Evolutionary conservation across 1,140 invertebrate species (phyloP), one percentile per base, ranked within the genome.

Genomic region (Zelostemma sp.): DNA sequence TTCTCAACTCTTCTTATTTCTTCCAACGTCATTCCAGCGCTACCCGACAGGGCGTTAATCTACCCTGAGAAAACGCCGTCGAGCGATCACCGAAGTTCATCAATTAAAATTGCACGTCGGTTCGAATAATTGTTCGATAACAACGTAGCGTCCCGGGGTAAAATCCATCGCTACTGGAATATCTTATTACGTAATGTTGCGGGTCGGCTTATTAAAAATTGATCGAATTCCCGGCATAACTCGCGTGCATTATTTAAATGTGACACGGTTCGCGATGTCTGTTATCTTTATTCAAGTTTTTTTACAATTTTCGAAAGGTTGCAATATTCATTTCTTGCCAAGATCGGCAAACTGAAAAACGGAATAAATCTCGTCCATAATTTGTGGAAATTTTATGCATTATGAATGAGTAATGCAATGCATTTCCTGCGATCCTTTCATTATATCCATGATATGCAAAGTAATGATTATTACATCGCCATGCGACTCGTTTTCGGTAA

Each of bases 41-140:
- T n/a, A n/a, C n/a, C n/a, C 41, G 17, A 31, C 53, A 17, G 25
- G 25, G 9, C 53, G 53, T 56, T 56, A 56, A 56, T 56, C 41
- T 56, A 45, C 53, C 41, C 16, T n/a, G 43, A 46, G 41, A 46
- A 56, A 21, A 46, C 46, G 12, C 15, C 12, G 18, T 28, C 21
- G 28, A 46, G n/a, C 35, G 53, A 56, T 56, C 53, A 28, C 35
- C 16, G 15, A 56, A 28, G 25, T 56, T 56, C 53, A 46, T 46
- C 53, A 56, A 56, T 56, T 56, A 56, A 33, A n/a, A 46, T 19
- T 9, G 40, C 15, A 43, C 14, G 3, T 16, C 14, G 40, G 15
- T 1, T n/a, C 5, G 9, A 43, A 43, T 43, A 43, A 43, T 43
- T 16, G 40, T 3, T 40, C 12, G 38, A 40, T 40, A n/a, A n/a